phyloP scores from a whole-genome alignment of 2,113 vertebrate genomes.

The Chloropsis hardwickii region DNA sequence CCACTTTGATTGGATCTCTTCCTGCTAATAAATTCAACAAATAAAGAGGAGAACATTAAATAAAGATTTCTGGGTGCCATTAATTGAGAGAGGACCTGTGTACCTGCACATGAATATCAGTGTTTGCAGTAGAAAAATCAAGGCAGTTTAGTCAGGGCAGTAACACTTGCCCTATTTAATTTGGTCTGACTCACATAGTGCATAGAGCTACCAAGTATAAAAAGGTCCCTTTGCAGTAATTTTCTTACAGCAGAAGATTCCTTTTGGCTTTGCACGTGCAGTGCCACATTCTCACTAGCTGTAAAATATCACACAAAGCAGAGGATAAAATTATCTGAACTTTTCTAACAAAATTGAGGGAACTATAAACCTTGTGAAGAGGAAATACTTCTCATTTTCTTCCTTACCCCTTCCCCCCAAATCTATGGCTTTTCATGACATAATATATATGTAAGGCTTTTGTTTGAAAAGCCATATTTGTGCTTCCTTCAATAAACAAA shows the following conservation, averaged over 20 bases:
- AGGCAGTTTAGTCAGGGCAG: neutral
- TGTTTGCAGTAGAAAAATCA: neutral
- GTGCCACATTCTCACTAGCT: neutral
- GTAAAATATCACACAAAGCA: neutral
- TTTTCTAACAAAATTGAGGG: neutral
- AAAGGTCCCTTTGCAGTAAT: neutral
- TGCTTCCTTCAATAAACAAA: slow-evolving; percentile 26
- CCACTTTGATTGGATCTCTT: neutral
- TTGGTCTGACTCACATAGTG: neutral
- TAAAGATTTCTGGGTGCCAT: neutral
- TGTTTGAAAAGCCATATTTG: neutral
- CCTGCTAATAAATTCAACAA: slow-evolving; percentile 20
- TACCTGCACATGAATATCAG: neutral
- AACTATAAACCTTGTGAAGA: neutral
- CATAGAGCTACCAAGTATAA: neutral
- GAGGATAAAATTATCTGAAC: neutral
- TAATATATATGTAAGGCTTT: neutral
- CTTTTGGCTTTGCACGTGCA: neutral
- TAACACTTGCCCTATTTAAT: neutral
- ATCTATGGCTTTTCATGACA: neutral
- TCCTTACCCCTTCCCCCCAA: neutral
- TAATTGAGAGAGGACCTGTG: neutral
- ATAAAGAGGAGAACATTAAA: slow-evolving; percentile 13
- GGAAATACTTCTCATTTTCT: neutral
- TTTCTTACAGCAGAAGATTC: neutral